These are phyloP conservation scores for Eublepharis macularius DNA, from an alignment of 2,113 vertebrate genomes.

Conservation along the genomic window DNA sequence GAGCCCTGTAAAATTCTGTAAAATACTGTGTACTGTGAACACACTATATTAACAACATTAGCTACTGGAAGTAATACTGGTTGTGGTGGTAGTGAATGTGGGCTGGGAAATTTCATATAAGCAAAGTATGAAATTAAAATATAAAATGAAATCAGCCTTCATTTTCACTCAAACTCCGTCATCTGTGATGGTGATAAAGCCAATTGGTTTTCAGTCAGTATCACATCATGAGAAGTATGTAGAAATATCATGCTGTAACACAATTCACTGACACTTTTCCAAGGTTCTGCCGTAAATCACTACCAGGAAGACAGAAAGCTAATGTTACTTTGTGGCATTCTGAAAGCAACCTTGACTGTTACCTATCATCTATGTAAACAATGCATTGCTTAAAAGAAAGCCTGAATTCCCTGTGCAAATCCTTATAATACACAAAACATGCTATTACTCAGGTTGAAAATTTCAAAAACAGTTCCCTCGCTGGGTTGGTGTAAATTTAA, in stretches of 20 bases:
- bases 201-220: slow-evolving; percentile 12
- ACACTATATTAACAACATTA: too few relatives aligned
- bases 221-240: slow-evolving; percentile 2
- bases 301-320: slow-evolving; percentile 6
- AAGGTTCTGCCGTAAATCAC: slow-evolving; percentile 33
- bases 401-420: neutral
- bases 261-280: slow-evolving; percentile 22
- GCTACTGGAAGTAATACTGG: too few relatives aligned
- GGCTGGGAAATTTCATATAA: neutral
- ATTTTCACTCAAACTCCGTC: slow-evolving; percentile 21
- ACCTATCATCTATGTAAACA: slow-evolving; percentile 17
- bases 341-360: slow-evolving; percentile 38
- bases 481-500: neutral
- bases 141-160: neutral
- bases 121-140: neutral
- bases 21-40: too few relatives aligned
- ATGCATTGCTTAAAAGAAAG: neutral
- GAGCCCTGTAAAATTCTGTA: too few relatives aligned
- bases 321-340: slow-evolving; percentile 13
- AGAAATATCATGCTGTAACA: slow-evolving; percentile 15
- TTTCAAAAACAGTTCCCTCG: neutral
- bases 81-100: neutral
- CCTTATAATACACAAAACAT: neutral
- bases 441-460: neutral
- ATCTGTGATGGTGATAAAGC: neutral